These are phyloP conservation scores for Gadus chalcogrammus DNA, from an alignment of 2,113 vertebrate genomes.

Conservation along the genomic window DNA sequence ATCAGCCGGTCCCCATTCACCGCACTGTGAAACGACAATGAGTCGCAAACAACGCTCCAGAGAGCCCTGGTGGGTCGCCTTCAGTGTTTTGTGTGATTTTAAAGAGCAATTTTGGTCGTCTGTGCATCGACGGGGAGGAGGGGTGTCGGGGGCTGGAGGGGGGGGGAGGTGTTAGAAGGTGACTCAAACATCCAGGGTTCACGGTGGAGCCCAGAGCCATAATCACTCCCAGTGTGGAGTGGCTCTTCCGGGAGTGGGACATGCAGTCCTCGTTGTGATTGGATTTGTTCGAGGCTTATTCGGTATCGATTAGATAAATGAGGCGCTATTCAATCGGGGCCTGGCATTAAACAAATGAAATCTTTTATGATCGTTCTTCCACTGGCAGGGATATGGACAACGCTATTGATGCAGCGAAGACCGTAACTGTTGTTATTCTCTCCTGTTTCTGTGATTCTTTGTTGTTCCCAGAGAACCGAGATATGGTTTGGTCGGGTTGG, in stretches of 20 bases:
- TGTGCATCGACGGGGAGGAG: too few species aligned
- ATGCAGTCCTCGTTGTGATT: conserved; percentile 26
- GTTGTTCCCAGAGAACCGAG: too few species aligned
- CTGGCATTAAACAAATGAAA: conserved; percentile 19
- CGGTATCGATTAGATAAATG: conserved; percentile 53
- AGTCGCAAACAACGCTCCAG: neutral
- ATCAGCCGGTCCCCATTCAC: conserved; percentile 11
- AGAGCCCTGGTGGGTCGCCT: neutral
- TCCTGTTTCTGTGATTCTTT: too few species aligned
- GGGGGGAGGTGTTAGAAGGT: neutral
- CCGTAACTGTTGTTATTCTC: conserved; percentile 21
- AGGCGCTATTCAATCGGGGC: conserved; percentile 33
- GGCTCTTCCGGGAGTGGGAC: conserved; percentile 17
- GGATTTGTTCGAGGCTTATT: conserved; percentile 31
- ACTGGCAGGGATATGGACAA: conserved; percentile 19
- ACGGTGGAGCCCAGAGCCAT: conserved; percentile 2
- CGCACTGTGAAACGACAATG: conserved; percentile 9
- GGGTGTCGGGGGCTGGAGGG: too few species aligned
- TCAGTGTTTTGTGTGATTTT: neutral
- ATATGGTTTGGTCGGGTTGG: too few species aligned
- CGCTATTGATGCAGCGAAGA: conserved; percentile 20
- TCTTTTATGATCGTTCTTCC: conserved; percentile 29
- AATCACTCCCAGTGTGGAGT: conserved; percentile 29
- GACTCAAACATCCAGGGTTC: conserved; percentile 11
- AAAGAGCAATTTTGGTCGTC: neutral